These are phyloP conservation scores for Laticauda colubrina DNA, from an alignment of 2,113 vertebrate species.

Conservation along the genomic window DNA sequence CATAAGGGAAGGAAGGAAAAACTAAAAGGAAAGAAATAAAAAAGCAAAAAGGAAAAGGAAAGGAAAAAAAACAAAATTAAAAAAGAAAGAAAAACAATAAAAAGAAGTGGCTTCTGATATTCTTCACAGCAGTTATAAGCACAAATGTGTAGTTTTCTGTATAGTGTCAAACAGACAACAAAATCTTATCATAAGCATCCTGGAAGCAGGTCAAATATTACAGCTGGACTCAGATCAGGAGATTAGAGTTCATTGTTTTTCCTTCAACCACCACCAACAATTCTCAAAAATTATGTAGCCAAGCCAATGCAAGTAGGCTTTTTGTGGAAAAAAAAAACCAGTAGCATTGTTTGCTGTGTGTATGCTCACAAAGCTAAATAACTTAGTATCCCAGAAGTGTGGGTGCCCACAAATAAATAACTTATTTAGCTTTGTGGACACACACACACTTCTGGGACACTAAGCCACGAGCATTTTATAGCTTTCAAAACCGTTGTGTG, in stretches of 20 bases:
- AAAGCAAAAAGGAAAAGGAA: background rate
- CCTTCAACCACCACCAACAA: background rate
- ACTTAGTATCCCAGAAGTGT: background rate
- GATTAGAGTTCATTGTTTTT: background rate
- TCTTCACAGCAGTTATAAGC: background rate
- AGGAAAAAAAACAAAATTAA: background rate
- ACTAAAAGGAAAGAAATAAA: background rate
- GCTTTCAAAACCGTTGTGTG: background rate
- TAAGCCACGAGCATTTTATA: accelerated
- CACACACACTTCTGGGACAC: background rate
- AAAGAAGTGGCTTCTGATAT: background rate
- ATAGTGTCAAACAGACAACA: background rate
- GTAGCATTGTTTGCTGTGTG: background rate
- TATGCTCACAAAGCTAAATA: no score
- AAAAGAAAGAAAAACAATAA: background rate
- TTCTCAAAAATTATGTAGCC: background rate
- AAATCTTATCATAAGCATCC: background rate
- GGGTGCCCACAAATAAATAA: background rate
- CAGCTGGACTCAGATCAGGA: background rate
- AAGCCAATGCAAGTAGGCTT: background rate
- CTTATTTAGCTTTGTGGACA: background rate
- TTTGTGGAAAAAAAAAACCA: background rate
- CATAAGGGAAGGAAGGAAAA: background rate
- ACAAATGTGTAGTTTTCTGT: background rate
- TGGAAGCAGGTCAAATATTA: background rate